A percentile compares a stretch with the other conserved stretches of the same genome.
phyloP scores from a whole-genome alignment of 2,113 vertebrate species.

The Pycnonotus jocosus region DNA sequence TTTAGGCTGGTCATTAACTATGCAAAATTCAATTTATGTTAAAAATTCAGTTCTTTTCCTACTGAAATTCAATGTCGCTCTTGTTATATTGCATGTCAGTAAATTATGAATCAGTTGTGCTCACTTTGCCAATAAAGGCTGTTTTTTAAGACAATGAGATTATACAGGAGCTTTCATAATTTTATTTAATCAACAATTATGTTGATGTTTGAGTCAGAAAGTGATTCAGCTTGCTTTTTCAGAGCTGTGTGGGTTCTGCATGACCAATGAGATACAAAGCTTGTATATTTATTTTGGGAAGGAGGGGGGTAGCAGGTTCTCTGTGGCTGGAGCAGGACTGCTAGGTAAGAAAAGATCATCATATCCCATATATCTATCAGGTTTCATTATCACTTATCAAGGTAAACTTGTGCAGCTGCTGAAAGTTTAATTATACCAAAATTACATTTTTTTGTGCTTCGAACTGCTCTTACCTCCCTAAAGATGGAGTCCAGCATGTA shows the following conservation, averaged over 20 bases:
- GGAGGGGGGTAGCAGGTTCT: background rate
- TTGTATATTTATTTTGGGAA: background rate
- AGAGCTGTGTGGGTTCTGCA: background rate
- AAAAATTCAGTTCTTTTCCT: background rate
- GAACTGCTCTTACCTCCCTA: background rate
- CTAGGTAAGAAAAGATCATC: background rate
- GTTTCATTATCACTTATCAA: background rate
- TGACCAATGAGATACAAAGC: background rate
- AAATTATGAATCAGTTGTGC: conserved; percentile 5
- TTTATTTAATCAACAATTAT: conserved; percentile 22
- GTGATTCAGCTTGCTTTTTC: conserved; percentile 2
- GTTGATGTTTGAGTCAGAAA: conserved; percentile 26
- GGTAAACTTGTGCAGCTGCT: background rate
- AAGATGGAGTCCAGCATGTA: background rate
- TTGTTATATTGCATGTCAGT: background rate
- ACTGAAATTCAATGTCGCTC: background rate
- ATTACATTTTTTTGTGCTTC: background rate
- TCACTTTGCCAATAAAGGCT: background rate
- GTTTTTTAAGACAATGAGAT: conserved; percentile 13
- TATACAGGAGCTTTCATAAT: conserved; percentile 2
- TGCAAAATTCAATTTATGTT: background rate
- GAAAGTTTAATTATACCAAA: background rate
- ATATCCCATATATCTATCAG: background rate
- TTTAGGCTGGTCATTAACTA: background rate
- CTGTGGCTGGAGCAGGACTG: background rate